Percentiles rank a stretch among this genome's conserved stretches.
phyloP scores from a whole-genome alignment of 2,797 vertebrate genomes.

The Hippocampus kuda region DNA sequence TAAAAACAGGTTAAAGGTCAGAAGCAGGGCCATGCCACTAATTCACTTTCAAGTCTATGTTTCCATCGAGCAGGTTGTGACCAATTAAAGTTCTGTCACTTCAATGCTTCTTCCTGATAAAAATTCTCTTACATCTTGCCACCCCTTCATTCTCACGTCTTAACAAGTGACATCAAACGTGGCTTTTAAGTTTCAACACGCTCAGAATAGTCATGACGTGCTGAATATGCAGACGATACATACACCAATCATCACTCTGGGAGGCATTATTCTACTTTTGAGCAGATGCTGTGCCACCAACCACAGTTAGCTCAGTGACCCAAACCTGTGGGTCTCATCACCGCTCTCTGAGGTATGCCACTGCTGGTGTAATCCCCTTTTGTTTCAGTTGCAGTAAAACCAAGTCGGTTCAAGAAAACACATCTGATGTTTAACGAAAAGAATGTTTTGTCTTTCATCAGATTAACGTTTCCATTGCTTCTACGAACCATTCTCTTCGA shows the following conservation, averaged over 20 bases:
- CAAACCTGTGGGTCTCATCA: constrained; percentile 38
- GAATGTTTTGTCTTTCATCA: no score
- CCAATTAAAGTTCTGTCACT: constrained; percentile 17
- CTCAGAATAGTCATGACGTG: constrained; percentile 31
- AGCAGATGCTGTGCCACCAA: constrained; percentile 26
- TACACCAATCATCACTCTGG: constrained; percentile 29
- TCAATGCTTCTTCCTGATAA: constrained; percentile 8
- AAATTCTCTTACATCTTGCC: constrained; percentile 5
- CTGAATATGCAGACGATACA: constrained; percentile 24
- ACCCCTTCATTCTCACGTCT: background rate
- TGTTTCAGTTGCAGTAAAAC: no score
- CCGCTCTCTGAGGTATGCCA: constrained; percentile 10
- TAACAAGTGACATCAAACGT: constrained; percentile 27
- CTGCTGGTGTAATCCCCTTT: constrained; percentile 8
- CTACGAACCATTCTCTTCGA: no score
- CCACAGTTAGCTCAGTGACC: constrained; percentile 28
- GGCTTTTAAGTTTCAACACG: constrained; percentile 25
- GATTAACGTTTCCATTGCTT: no score
- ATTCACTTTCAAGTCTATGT: constrained; percentile 1
- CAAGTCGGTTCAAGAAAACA: no score
- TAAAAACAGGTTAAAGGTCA: background rate
- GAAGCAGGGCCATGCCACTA: no score
- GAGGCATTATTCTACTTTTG: constrained; percentile 40
- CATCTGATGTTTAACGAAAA: no score
- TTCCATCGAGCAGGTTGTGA: background rate